phyloP scores from a whole-genome alignment of 1,140 invertebrate species.

The Hylyphantes graminicola region DNA sequence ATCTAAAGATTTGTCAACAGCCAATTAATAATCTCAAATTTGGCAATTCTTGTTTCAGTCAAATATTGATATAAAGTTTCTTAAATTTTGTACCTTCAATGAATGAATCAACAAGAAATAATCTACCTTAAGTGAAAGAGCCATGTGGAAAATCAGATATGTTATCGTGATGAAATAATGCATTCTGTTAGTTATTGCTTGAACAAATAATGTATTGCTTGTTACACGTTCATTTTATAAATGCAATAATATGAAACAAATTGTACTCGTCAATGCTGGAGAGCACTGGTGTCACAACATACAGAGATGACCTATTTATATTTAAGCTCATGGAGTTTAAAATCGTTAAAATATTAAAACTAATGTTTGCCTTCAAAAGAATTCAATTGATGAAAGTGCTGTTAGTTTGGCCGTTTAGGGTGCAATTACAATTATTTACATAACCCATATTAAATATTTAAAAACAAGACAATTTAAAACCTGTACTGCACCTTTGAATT shows the following conservation, averaged over 20 bases:
- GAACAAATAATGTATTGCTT: slow-evolving; percentile 25
- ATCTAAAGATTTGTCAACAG: slow-evolving; percentile 48
- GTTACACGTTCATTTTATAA: slow-evolving; percentile 23
- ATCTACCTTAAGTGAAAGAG: slow-evolving; percentile 3
- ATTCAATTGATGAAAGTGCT: too few relatives aligned
- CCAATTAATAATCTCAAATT: slow-evolving; percentile 50
- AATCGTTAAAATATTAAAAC: too few relatives aligned
- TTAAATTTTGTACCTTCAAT: slow-evolving; percentile 25
- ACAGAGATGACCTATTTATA: too few relatives aligned
- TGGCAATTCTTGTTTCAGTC: slow-evolving; percentile 26
- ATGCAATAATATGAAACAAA: not conserved
- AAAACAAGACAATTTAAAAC: too few relatives aligned
- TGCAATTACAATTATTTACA: too few relatives aligned
- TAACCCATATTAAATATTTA: too few relatives aligned
- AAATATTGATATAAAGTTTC: slow-evolving; percentile 14
- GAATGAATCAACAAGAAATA: slow-evolving; percentile 46
- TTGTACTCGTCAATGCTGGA: too few relatives aligned
- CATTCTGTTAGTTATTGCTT: slow-evolving; percentile 17
- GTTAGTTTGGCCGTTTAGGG: too few relatives aligned
- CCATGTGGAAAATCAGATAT: slow-evolving; percentile 29
- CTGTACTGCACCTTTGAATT: too few relatives aligned
- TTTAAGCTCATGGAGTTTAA: too few relatives aligned
- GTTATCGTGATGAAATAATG: not conserved
- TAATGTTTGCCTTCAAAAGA: too few relatives aligned
- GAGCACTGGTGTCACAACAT: too few relatives aligned